Evolutionary conservation across 2,888 invertebrate species (phyloP), one percentile per base, ranked within the genome.

Genomic region (Onchidella celtica): DNA sequence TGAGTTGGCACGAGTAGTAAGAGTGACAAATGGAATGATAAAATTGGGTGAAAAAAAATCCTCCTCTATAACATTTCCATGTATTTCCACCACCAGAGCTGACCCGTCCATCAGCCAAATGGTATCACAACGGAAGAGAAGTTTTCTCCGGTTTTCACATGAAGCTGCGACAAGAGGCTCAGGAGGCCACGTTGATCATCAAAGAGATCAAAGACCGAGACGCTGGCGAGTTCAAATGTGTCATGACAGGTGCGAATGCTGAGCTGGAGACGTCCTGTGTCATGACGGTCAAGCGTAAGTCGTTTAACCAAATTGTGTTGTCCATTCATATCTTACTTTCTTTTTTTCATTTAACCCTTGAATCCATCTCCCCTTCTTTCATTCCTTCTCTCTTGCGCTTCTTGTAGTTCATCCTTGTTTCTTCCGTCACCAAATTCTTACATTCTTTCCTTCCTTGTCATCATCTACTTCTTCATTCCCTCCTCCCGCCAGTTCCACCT

Each of bases 151-250:
- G 86, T 21, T 88, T 89, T 32, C 89, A 90, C 57, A 84, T 89
- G 14, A 88, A 87, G 68, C 83, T 87, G 32, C 76, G 82, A 27
- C 91, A 89, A 86, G 89, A 89, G 80, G 91, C 89, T 17, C 83
- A 85, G 29, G 84, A 84, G 17, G 97, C 98, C 68, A 97, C 97
- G 0, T 96, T 99, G 94, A 98, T 98, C 94, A 97, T 99, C 89
- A 95, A 97, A 86, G 98, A 98, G 94, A 98, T 98, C 92, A 96
- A 96, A 89, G 97, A 97, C 0, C 96, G 96, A 84, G 98, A 99
- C 94, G 97, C 97, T 85, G 99, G 99, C 88, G 97, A 97, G 93
- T 99, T 99, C 94, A 95, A 96, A 77, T 99, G 99, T 94, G 95
- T 97, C 47, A 98, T 99, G 29, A 96, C 96, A 85, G 99, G 99